These are phyloP conservation scores for Rhombomys opimus DNA, from an alignment of 2,113 vertebrate genomes.

Conservation along the genomic window DNA sequence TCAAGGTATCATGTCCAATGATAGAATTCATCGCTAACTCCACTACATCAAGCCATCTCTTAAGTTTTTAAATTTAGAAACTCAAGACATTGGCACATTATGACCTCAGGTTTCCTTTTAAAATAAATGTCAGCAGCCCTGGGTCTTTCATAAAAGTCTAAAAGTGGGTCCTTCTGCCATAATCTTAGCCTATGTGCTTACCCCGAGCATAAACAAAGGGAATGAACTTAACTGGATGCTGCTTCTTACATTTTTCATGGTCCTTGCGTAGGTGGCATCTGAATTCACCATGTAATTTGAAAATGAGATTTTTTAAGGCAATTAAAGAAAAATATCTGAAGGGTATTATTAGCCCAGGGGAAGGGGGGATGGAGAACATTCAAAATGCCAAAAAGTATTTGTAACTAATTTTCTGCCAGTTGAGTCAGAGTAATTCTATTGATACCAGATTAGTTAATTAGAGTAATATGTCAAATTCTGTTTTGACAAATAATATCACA, in stretches of 20 bases:
- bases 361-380: neutral
- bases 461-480: constrained; percentile 45
- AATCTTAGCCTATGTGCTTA: neutral
- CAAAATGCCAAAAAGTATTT: constrained; percentile 44
- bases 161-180: constrained; percentile 3
- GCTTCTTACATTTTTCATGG: constrained; percentile 54
- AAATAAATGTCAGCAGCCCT: neutral
- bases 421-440: constrained; percentile 40
- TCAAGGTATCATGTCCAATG: neutral
- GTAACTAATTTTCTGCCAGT: constrained; percentile 50
- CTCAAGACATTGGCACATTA: neutral
- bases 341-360: neutral
- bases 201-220: constrained; percentile 28
- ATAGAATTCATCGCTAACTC: neutral
- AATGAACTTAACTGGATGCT: constrained; percentile 18
- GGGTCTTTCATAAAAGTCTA: neutral
- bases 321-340: constrained; percentile 70
- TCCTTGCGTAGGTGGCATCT: constrained; percentile 48
- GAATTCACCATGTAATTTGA: constrained; percentile 67
- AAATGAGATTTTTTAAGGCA: constrained; percentile 67
- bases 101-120: neutral
- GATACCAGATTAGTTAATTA: constrained; percentile 66
- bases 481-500: constrained; percentile 61
- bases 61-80: constrained; percentile 6
- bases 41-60: neutral